Evolutionary conservation across 2,113 vertebrate species (phyloP).

Genomic region (Albula glossodonta): DNA sequence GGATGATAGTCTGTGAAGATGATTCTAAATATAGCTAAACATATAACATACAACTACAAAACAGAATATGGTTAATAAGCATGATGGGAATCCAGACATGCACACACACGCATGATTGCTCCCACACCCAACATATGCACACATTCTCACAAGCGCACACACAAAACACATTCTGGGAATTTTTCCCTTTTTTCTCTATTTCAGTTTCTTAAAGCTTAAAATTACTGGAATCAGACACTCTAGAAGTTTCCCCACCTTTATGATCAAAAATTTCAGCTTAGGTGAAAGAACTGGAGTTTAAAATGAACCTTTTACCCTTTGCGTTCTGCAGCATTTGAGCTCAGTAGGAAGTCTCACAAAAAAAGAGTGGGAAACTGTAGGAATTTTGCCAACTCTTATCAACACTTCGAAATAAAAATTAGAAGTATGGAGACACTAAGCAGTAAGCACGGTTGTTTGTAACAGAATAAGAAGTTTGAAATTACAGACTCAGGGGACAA

Average conservation of each 20-base stretch:
- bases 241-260: neutral
- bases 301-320: neutral
- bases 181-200: neutral
- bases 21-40: slow-evolving; percentile 45
- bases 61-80: slow-evolving; percentile 50
- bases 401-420: neutral
- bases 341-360: neutral
- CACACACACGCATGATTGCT: slow-evolving; percentile 13
- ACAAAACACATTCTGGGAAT: slow-evolving; percentile 1
- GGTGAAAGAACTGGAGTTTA: neutral
- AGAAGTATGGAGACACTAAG: neutral
- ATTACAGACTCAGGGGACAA: no score
- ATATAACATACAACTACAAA: slow-evolving; percentile 25
- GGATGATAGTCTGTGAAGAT: slow-evolving; percentile 20
- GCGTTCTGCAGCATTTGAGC: neutral
- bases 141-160: slow-evolving; percentile 37
- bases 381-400: neutral
- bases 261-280: neutral
- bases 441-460: neutral
- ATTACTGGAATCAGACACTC: neutral
- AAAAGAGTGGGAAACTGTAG: neutral
- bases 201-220: neutral
- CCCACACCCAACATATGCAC: slow-evolving; percentile 20
- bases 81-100: slow-evolving; percentile 21
- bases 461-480: neutral